These are phyloP conservation scores for Dermochelys coriacea DNA, from an alignment of 2,797 vertebrate genomes.

Conservation along the genomic window DNA sequence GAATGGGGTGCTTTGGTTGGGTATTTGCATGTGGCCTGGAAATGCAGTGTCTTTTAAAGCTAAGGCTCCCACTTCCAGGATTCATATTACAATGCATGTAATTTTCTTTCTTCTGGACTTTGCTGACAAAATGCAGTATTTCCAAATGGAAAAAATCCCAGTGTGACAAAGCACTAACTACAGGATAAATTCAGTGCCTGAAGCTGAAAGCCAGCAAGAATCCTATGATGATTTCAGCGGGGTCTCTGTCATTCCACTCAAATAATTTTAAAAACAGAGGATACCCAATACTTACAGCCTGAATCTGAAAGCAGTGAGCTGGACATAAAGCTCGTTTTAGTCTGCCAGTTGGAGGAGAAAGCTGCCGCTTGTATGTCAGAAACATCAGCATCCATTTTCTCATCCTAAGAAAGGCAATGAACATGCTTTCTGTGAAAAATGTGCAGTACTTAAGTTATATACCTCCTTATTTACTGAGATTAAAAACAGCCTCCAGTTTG, in stretches of 20 bases:
- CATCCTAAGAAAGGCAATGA: slow-evolving; percentile 80
- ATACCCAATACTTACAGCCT: slow-evolving; percentile 84
- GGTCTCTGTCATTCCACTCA: neutral
- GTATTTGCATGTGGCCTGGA: neutral
- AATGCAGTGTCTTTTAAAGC: neutral
- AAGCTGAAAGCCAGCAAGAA: neutral
- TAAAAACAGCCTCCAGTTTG: slow-evolving; percentile 20
- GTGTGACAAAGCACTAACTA: neutral
- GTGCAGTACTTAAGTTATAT: neutral
- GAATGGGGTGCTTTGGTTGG: neutral
- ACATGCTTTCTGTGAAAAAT: slow-evolving; percentile 15
- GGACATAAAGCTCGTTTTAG: slow-evolving; percentile 76
- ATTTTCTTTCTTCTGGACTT: neutral
- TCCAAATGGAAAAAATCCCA: neutral
- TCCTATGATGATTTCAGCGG: neutral
- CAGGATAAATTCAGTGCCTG: neutral
- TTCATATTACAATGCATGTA: neutral
- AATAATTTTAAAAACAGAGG: neutral
- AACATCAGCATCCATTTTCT: slow-evolving; percentile 83
- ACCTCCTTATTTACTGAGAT: neutral
- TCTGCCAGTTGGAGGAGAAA: slow-evolving; percentile 83
- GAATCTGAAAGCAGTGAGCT: slow-evolving; percentile 82
- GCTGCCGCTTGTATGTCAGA: slow-evolving; percentile 77
- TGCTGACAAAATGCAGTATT: neutral
- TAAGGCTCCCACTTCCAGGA: neutral